Evolutionary conservation across 2,888 invertebrate genomes (phyloP).

Genomic region (Drosophila rubida): DNA sequence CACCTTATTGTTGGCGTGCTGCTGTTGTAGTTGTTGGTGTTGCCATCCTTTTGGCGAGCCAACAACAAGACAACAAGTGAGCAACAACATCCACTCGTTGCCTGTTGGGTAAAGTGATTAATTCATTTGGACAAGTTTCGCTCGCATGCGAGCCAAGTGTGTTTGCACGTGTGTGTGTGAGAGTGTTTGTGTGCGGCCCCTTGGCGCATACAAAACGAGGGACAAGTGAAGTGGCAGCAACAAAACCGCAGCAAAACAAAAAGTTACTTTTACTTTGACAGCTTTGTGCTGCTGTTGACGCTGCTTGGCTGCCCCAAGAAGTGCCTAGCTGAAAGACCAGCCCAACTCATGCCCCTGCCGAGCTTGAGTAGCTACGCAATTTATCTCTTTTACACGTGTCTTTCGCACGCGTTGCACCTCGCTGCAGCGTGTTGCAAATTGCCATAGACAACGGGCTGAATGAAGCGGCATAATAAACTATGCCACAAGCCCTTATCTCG

Average conservation of each 20-base stretch:
- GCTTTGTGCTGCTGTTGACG: slow-evolving; percentile 53
- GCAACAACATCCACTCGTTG: slow-evolving; percentile 65
- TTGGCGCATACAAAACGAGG: slow-evolving; percentile 27
- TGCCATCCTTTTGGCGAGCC: slow-evolving; percentile 9
- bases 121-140: slow-evolving; percentile 79
- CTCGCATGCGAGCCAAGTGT: slow-evolving; percentile 43
- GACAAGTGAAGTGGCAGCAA: slow-evolving; percentile 46
- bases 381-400: slow-evolving; percentile 61
- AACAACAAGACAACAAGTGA: slow-evolving; percentile 21
- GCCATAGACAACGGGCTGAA: slow-evolving; percentile 24
- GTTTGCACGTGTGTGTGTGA: background rate
- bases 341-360: background rate
- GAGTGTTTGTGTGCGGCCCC: slow-evolving; percentile 11
- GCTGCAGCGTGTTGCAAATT: slow-evolving; percentile 48
- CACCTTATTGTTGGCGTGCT: slow-evolving; percentile 20
- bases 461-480: slow-evolving; percentile 51
- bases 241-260: slow-evolving; percentile 47
- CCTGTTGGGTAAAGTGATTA: slow-evolving; percentile 73
- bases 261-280: slow-evolving; percentile 70
- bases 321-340: no score
- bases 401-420: slow-evolving; percentile 10
- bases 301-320: slow-evolving; percentile 9
- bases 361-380: slow-evolving; percentile 63
- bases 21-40: slow-evolving; percentile 13
- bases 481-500: slow-evolving; percentile 8